These are phyloP conservation scores for Dreissena polymorpha DNA, from an alignment of 1,140 invertebrate species.

Conservation along the genomic window DNA sequence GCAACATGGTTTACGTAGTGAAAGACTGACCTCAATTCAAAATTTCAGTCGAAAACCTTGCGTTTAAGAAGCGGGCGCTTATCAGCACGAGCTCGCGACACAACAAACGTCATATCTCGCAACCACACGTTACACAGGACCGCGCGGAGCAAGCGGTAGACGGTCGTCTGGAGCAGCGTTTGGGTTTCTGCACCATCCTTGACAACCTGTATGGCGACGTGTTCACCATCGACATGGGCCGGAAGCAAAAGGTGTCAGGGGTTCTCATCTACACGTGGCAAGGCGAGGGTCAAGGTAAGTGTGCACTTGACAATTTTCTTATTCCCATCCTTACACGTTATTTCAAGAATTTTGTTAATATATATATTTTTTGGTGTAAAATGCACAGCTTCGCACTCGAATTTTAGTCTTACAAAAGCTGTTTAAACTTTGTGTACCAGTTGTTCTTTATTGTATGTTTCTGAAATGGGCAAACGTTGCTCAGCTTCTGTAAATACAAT, in stretches of 20 bases:
- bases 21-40: no score
- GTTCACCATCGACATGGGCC: constrained; percentile 83
- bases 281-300: constrained; percentile 81
- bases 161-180: constrained; percentile 78
- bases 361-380: not conserved
- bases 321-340: no score
- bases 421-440: no score
- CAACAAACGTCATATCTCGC: constrained; percentile 79
- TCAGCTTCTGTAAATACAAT: no score
- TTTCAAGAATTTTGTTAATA: not conserved
- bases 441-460: no score
- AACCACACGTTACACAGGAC: constrained; percentile 67
- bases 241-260: constrained; percentile 78
- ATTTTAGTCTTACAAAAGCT: no score
- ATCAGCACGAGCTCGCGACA: constrained; percentile 75
- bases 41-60: constrained; percentile 81
- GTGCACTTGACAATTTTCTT: no score
- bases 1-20: no score
- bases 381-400: not conserved
- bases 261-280: constrained; percentile 82
- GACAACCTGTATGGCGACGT: constrained; percentile 83
- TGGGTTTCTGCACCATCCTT: constrained; percentile 81
- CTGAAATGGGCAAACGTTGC: no score
- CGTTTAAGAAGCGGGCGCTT: constrained; percentile 81
- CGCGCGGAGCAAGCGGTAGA: constrained; percentile 81